Evolutionary conservation across 2,113 vertebrate species (phyloP).

Genomic region (Rhombomys opimus): DNA sequence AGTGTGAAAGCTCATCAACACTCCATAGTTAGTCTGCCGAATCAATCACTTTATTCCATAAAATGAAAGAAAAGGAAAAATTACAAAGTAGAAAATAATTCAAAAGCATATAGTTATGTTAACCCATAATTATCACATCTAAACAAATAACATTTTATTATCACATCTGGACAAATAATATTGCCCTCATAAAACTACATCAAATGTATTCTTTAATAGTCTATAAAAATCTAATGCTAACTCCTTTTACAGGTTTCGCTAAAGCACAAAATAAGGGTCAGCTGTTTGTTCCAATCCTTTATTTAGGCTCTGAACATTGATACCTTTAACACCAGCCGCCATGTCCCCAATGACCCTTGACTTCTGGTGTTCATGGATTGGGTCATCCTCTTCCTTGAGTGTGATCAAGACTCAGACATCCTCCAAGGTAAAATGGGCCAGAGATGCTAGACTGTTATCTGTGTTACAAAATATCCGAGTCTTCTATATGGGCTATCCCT

Average conservation of each 20-base stretch:
- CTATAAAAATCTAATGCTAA: background rate
- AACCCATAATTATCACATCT: conserved; percentile 32
- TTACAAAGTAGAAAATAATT: conserved; percentile 2
- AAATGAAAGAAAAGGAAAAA: background rate
- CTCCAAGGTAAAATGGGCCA: background rate
- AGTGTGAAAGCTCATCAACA: background rate
- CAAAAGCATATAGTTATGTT: background rate
- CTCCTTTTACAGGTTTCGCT: background rate
- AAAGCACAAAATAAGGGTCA: background rate
- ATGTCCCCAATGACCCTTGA: fast-evolving
- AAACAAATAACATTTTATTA: background rate
- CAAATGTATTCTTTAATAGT: background rate
- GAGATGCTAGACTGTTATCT: background rate
- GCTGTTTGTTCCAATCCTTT: background rate
- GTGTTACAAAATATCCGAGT: background rate
- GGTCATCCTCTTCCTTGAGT: background rate
- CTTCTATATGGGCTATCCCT: background rate
- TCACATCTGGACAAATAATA: conserved; percentile 3
- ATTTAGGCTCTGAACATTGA: background rate
- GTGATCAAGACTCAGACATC: background rate
- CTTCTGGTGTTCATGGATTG: background rate
- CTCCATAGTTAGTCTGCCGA: background rate
- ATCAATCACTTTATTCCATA: background rate
- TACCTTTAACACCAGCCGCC: background rate
- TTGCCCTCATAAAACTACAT: background rate